Percentiles rank a stretch among this genome's conserved stretches.
phyloP scores from a whole-genome alignment of 1,140 invertebrate genomes.

The Leptopilina clavipes region DNA sequence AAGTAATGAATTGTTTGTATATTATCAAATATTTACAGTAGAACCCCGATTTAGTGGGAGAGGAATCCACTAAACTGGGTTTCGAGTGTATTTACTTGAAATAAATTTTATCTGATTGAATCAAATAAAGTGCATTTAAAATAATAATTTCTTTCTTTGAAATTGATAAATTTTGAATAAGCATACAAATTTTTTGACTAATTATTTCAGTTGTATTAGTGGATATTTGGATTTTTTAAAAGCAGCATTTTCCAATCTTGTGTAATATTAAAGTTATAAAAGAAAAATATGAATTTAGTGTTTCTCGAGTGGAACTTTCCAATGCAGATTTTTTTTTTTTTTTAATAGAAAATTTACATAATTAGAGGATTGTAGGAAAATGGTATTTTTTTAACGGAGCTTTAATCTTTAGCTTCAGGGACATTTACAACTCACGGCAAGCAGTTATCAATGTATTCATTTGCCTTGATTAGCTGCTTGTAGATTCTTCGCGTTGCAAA shows the following conservation, averaged over 20 bases:
- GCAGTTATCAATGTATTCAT: conserved; percentile 9
- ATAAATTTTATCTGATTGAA: too few species aligned
- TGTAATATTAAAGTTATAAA: neutral
- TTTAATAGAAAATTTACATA: neutral
- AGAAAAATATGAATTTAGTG: neutral
- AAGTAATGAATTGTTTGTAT: neutral
- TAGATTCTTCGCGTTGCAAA: neutral
- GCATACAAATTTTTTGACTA: too few species aligned
- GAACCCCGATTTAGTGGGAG: too few species aligned
- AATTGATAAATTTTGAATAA: too few species aligned
- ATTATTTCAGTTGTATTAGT: too few species aligned
- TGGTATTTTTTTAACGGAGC: neutral
- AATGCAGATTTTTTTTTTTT: neutral
- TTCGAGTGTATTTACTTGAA: too few species aligned
- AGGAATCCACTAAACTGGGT: too few species aligned
- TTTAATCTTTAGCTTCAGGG: conserved; percentile 31
- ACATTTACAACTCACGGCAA: conserved; percentile 13
- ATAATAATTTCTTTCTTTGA: too few species aligned
- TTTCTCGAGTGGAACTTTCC: neutral
- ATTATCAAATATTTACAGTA: too few species aligned
- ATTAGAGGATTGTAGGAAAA: neutral
- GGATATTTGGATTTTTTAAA: neutral
- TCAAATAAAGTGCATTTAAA: too few species aligned
- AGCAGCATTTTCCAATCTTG: neutral
- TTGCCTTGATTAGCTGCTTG: conserved; percentile 27